Conservation (phyloP, 2,113 vertebrate genomes). For the Apteryx mantelli region DNA sequence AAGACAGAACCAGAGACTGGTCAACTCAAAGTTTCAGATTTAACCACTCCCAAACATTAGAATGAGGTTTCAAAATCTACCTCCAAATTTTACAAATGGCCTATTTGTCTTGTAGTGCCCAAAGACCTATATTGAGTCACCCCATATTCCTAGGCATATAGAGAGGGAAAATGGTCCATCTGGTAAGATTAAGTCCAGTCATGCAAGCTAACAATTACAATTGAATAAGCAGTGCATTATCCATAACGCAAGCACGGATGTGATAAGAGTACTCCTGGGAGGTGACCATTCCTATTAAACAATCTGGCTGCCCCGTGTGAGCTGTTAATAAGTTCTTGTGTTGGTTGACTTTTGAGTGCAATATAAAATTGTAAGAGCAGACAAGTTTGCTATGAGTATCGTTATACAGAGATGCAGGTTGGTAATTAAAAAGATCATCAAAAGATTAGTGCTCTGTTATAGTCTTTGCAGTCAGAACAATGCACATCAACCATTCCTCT, state of each 20-base stretch:
- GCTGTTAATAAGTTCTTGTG: not conserved
- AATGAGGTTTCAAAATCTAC: not conserved
- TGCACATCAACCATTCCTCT: not conserved
- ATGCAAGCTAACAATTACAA: not conserved
- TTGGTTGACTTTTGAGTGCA: not conserved
- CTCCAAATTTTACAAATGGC: not conserved
- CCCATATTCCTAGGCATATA: not conserved
- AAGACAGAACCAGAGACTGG: not conserved
- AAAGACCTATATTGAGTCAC: not conserved
- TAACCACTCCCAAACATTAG: not conserved
- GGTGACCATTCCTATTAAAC: not conserved
- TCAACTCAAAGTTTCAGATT: not conserved
- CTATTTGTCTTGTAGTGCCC: not conserved
- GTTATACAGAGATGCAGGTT: not conserved
- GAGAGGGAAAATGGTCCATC: not conserved
- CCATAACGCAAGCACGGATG: not conserved
- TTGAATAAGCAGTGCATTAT: not conserved
- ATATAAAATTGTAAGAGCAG: rapidly evolving
- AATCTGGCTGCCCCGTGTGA: not conserved
- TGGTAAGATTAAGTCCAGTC: not conserved
- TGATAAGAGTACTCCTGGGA: not conserved
- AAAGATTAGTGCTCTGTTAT: not conserved
- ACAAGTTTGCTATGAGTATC: not conserved
- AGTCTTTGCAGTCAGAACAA: not conserved
- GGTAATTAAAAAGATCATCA: not conserved